Evolutionary conservation across 1,140 invertebrate species (phyloP), one percentile per base, ranked within the genome.

Genomic region (Aphidius gifuensis): DNA sequence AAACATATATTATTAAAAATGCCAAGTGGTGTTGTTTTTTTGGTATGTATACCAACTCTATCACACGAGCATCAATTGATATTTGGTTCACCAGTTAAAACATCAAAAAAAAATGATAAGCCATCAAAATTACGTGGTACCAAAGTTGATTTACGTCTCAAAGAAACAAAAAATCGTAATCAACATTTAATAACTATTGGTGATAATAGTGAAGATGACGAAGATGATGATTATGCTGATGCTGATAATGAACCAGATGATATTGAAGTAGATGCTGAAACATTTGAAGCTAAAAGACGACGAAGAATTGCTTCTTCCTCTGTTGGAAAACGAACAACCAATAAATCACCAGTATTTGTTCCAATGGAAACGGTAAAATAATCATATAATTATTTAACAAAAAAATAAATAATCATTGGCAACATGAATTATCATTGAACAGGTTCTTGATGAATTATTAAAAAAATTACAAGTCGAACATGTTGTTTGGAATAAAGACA

Each of bases 391-490:
- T 3, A 9, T 11, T 23, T 21, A 55, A 16, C 3, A 8, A 55
- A 16, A 55, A n/a, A 43, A 42, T 43, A 3, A 45, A 60, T 42
- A 51, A 23, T 48, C 4, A 54, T 44, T 58, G 44, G 6, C 6
- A 43, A 53, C 11, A 16, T 16, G 16, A 50, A 53, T 54, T 45
- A 49, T 32, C 50, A 9, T 55, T 23, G 32, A 4, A 5, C 42
- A 88, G 85, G 85, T 89, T 55, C 76, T 89, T 21, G 83, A 87
- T 63, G 86, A 88, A 68, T 69, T 88, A 42, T 73, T 88, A 51
- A 84, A 79, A 62, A 88, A 88, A 73, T 74, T 89, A 9, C 81
- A 85, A 69, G 85, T 89, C n/a, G 86, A 88, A 62, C 86, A 88
- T 67, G 85, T 85, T 9, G 85, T 87, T 11, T 89, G 87, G 88